These are phyloP conservation scores for Poecilia gillii DNA, from an alignment of 2,797 vertebrate genomes.

Conservation along the genomic window DNA sequence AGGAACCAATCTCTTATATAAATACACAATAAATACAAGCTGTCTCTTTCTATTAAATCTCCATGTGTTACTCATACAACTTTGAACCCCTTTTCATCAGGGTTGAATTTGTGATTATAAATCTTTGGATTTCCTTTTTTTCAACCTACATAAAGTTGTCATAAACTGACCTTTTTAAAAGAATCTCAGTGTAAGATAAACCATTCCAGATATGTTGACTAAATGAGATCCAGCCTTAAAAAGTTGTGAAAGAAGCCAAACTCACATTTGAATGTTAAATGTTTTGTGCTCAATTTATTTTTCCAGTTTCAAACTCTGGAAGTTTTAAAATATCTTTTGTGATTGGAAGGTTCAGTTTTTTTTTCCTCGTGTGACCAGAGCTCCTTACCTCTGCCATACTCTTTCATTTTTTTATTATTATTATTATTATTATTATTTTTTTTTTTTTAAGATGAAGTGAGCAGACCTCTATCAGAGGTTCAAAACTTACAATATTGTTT, in stretches of 20 bases:
- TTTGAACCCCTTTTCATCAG: neutral
- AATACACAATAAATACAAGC: neutral
- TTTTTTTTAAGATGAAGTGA: neutral
- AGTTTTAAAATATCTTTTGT: neutral
- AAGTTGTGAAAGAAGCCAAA: neutral
- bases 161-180: neutral
- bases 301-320: neutral
- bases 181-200: neutral
- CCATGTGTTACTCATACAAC: neutral
- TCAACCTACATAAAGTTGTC: neutral
- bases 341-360: neutral
- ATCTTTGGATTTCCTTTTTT: neutral
- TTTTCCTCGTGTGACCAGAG: neutral
- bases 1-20: neutral
- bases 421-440: neutral
- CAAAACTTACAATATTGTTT: neutral
- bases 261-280: neutral
- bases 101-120: neutral
- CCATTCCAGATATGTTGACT: neutral
- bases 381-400: neutral
- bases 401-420: too few species aligned
- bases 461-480: neutral
- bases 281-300: neutral
- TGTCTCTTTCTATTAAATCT: neutral
- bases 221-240: neutral